A percentile compares a stretch with the other conserved stretches of the same genome.
Evolutionary conservation across 1,140 invertebrate species (phyloP).

Genomic region (Drosophila hydei): DNA sequence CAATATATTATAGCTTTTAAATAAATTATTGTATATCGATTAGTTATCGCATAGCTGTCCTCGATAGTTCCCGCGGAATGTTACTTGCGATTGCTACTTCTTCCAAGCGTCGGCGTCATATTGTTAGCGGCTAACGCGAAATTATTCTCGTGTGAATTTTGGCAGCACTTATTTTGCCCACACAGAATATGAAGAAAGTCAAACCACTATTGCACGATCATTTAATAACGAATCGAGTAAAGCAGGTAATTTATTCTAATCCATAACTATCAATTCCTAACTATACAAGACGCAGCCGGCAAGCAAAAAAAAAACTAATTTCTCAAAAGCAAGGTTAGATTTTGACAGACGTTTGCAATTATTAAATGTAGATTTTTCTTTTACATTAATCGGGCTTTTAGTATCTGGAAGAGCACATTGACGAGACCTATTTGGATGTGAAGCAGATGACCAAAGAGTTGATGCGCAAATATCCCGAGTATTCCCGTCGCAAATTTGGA

Average conservation of each 20-base stretch:
- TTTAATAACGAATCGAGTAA: slow-evolving; percentile 75
- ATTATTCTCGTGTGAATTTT: slow-evolving; percentile 43
- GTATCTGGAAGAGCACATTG: slow-evolving; percentile 89
- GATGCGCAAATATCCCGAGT: slow-evolving; percentile 89
- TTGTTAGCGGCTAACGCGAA: slow-evolving; percentile 47
- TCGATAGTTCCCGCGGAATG: slow-evolving; percentile 2
- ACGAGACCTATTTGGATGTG: slow-evolving; percentile 89
- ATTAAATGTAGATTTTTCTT: slow-evolving; percentile 18
- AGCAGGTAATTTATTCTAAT: slow-evolving; percentile 64
- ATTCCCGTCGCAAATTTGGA: slow-evolving; percentile 87
- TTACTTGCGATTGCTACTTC: slow-evolving; percentile 12
- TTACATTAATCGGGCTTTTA: slow-evolving; percentile 54
- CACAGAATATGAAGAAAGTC: slow-evolving; percentile 73
- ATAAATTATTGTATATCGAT: too few relatives aligned
- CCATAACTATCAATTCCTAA: neutral
- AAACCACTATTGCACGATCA: slow-evolving; percentile 77
- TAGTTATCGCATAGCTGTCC: neutral
- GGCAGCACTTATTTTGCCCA: slow-evolving; percentile 24
- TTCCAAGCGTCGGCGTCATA: slow-evolving; percentile 51
- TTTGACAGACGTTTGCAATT: slow-evolving; percentile 16
- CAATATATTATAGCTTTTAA: neutral
- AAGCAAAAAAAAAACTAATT: slow-evolving; percentile 8
- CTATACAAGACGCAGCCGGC: slow-evolving; percentile 7
- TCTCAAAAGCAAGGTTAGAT: slow-evolving; percentile 70
- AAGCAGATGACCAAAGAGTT: slow-evolving; percentile 89